Evolutionary conservation across 2,113 vertebrate species (phyloP).

Genomic region (Polypterus senegalus): DNA sequence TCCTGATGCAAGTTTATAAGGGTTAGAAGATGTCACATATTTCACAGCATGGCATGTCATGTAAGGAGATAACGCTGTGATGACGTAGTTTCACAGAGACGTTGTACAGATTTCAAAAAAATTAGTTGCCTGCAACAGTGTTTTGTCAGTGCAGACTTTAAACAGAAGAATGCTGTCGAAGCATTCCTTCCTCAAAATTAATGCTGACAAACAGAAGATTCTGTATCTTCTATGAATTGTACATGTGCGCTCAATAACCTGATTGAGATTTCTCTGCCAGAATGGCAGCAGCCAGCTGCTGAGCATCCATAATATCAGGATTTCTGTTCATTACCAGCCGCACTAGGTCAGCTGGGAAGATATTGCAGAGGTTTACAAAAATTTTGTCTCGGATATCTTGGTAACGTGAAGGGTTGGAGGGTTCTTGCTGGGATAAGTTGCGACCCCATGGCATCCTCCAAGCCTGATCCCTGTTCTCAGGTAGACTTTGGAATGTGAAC

Average conservation of each 20-base stretch:
- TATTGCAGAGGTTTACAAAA: slow-evolving; percentile 87
- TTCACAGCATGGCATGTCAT: no score
- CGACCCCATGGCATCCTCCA: slow-evolving; percentile 54
- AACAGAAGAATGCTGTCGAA: slow-evolving; percentile 58
- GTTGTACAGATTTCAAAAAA: slow-evolving; percentile 1
- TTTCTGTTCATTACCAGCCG: slow-evolving; percentile 84
- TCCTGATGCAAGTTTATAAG: no score
- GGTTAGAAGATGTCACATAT: no score
- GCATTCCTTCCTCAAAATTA: slow-evolving; percentile 67
- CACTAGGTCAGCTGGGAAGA: slow-evolving; percentile 87
- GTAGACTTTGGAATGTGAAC: slow-evolving; percentile 74
- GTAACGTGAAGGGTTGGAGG: slow-evolving; percentile 42
- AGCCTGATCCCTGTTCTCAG: slow-evolving; percentile 64
- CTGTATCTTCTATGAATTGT: slow-evolving; percentile 34
- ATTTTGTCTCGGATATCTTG: slow-evolving; percentile 73
- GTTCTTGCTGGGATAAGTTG: slow-evolving; percentile 41
- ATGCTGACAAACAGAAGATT: slow-evolving; percentile 54
- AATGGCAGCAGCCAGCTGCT: slow-evolving; percentile 90
- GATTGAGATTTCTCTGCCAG: slow-evolving; percentile 79
- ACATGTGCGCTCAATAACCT: slow-evolving; percentile 64
- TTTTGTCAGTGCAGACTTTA: background rate
- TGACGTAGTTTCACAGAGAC: background rate
- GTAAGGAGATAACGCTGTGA: no score
- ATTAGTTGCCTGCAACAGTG: background rate
- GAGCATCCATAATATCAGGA: slow-evolving; percentile 81